Evolutionary conservation across 2,797 vertebrate genomes (phyloP).

Genomic region (Botia almorhae): DNA sequence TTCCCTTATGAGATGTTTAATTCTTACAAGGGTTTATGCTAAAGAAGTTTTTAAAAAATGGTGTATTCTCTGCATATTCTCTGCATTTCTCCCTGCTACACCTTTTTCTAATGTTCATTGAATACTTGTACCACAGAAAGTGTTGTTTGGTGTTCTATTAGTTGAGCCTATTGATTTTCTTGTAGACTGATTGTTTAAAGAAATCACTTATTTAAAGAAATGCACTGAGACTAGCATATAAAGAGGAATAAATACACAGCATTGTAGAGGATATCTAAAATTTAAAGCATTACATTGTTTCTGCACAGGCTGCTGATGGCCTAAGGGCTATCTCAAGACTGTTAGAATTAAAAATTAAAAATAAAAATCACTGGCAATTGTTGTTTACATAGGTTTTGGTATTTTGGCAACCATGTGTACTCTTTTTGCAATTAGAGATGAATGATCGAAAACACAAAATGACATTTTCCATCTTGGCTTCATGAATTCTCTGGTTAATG

Average conservation of each 20-base stretch:
- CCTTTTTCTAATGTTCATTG: neutral
- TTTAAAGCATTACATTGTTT: neutral
- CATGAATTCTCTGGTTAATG: slow-evolving; percentile 1
- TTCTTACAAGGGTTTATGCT: neutral
- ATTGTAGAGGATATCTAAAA: neutral
- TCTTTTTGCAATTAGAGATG: neutral
- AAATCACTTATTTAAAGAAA: neutral
- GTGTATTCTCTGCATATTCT: too few species aligned
- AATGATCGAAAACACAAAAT: slow-evolving; percentile 5
- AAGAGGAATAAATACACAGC: neutral
- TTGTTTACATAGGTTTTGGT: neutral
- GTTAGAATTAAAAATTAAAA: neutral
- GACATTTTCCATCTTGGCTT: neutral
- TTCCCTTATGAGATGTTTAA: neutral
- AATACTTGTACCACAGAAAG: neutral
- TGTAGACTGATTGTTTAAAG: too few species aligned
- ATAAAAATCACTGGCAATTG: neutral
- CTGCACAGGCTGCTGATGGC: neutral
- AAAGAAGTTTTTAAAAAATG: neutral
- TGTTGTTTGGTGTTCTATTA: neutral
- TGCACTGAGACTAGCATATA: neutral
- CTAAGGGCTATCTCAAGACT: neutral
- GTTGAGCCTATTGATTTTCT: neutral
- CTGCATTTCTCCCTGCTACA: neutral
- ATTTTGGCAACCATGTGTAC: neutral